Conservation (phyloP, 2,797 vertebrate species). For the Megaceryle alcyon region DNA sequence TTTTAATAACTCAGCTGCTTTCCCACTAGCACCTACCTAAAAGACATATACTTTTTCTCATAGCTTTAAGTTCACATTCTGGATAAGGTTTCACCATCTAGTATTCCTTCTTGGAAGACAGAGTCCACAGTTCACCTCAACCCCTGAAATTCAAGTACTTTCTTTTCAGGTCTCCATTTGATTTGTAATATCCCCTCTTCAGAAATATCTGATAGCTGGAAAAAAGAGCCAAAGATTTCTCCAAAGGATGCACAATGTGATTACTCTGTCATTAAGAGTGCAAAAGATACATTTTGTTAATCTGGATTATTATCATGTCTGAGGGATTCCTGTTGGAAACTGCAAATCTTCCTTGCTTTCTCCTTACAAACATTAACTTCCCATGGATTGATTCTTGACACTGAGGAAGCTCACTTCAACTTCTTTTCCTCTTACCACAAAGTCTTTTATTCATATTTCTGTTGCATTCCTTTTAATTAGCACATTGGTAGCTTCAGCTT, state of each 20-base stretch:
- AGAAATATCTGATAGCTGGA: background rate
- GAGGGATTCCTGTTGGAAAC: background rate
- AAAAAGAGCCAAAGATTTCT: background rate
- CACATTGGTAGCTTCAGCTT: background rate
- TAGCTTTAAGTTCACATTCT: background rate
- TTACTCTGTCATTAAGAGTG: background rate
- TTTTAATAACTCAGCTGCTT: background rate
- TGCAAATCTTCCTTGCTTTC: background rate
- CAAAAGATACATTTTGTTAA: background rate
- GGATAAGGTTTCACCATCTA: background rate
- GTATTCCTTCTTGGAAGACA: background rate
- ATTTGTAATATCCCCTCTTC: background rate
- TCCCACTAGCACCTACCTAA: background rate
- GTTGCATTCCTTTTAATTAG: background rate
- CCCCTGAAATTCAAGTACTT: background rate
- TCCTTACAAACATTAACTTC: background rate
- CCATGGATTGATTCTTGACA: background rate
- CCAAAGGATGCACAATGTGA: background rate
- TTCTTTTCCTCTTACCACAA: background rate
- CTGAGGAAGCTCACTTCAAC: background rate
- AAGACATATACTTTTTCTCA: background rate
- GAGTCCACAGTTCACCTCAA: background rate
- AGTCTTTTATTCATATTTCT: background rate
- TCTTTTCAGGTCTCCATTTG: background rate
- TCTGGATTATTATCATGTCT: background rate